Evolutionary conservation across 2,888 invertebrate genomes (phyloP), one percentile per base, ranked within the genome.

Genomic region (Anagyrus pseudococci): DNA sequence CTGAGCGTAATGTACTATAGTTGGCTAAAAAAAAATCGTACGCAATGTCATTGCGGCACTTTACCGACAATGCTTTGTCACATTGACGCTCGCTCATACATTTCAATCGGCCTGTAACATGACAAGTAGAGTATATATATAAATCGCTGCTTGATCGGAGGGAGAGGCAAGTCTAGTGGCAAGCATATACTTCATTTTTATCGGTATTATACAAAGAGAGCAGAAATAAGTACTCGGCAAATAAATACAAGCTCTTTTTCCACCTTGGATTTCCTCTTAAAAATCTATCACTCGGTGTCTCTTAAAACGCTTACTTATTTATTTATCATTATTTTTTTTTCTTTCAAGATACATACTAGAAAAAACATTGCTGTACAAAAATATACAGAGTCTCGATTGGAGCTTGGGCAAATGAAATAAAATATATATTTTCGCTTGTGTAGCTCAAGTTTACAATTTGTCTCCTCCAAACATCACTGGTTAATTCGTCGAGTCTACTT

Each of bases 331-430:
- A 2, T 37, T 2, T 37, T 10, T 37, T 37, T 29, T 25, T 43
- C 71, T 71, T 70, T 68, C 68, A 49, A 59, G 69, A 68, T 75
- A 76, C 72, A 67, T 69, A 74, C 75, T 76, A 75, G 73, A 76
- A 79, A n/a, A 77, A 77, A 75, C 71, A 71, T 76, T 71, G 71
- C 75, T 76, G 74, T 79, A 80, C 74, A 80, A 80, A 80, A 79
- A 79, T 79, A 79, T 78, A 78, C 76, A 74, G 72, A 63, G 59
- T 56, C 7, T 67, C 67, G 57, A 65, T 58, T 63, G 64, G 58
- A 56, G 55, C 58, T 52, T 61, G 58, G 55, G 41, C 62, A 41
- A 17, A 40, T n/a, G 41, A 22, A 43, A 55, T 10, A 48, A 50
- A 50, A 58, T 40, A 48, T 40, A 58, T 40, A 17, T 20, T 55